Base-by-base conservation (phyloP, 2,113 vertebrate species). In the Pelecanus crispus region DNA sequence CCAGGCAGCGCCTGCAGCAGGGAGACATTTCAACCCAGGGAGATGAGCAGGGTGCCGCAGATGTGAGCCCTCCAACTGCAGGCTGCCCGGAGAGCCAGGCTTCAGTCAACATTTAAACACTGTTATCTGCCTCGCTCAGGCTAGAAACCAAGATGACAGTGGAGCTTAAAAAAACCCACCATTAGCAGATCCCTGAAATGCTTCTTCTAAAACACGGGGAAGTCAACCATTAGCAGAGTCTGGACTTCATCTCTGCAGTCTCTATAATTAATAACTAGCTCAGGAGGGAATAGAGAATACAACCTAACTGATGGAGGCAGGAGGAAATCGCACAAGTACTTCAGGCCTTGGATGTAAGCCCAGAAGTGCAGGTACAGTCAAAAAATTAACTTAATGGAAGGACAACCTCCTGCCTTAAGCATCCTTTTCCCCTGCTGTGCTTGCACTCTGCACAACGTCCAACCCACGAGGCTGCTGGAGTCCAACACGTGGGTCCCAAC, bases 201-300 rank as follows among this genome's bases (percentile, higher is more conserved):
- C 72, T 79, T 4, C 65, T 75, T 93, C 63, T 88, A 18, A 70
- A 89, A 56, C 77, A 52, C 0, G 0, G 36, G 68, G 20, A 93
- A 92, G 80, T 81, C 75, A 96, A 87, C 67, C 85, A 86, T 96
- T 93, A 96, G 92, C 75, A 86, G 68, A 94, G 47, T 8, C 91
- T 79, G 94, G 88, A 62, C 32, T 94, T 88, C 77, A 68, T 94
- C 92, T 90, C 81, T 72, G 94, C 65, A 52, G 90, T 34, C 56
- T 94, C 92, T 88, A 90, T 96, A 94, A 95, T 96, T 95, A 96
- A 96, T 92, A 96, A 96, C 61, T 10, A 92, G 95, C 80, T 92
- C 90, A 82, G 63, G 58, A 84, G 88, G 81, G 94, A 97, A 93
- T 10, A 66, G 61, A 80, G 61, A 93, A 70, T 15, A 81, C 66